A percentile compares a stretch with the other conserved stretches of the same genome.
phyloP scores from a whole-genome alignment of 2,113 vertebrate genomes.

The Cavia aperea region DNA sequence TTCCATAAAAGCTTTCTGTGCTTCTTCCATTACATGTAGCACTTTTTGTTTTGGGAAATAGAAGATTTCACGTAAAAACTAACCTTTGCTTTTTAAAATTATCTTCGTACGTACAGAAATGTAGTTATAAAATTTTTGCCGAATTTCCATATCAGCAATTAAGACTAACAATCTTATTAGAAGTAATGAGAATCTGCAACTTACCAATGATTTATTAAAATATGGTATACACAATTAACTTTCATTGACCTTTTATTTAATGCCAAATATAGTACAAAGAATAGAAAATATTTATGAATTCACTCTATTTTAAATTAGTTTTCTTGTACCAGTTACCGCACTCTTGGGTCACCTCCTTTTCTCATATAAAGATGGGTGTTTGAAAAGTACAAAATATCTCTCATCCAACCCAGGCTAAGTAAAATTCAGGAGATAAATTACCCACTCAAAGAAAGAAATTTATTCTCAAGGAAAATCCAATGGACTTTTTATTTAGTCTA shows the following conservation, averaged over 20 bases:
- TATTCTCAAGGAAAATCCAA: constrained; percentile 3
- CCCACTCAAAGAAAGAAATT: neutral
- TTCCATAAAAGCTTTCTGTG: neutral
- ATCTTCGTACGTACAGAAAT: neutral
- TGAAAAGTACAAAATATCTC: constrained; percentile 12
- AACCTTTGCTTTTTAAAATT: neutral
- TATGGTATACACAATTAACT: neutral
- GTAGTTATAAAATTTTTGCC: neutral
- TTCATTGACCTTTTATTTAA: neutral
- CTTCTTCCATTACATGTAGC: neutral
- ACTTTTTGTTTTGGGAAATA: neutral
- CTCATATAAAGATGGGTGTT: neutral
- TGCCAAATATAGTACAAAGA: neutral
- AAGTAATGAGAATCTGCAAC: neutral
- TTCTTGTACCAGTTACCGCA: neutral
- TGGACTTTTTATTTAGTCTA: constrained; percentile 9
- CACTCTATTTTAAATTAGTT: neutral
- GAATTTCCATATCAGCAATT: neutral
- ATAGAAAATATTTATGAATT: neutral
- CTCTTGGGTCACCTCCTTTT: neutral
- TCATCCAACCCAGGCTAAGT: neutral
- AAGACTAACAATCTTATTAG: neutral
- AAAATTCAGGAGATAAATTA: constrained; percentile 32
- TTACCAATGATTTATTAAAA: constrained; percentile 2
- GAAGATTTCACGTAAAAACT: neutral